A percentile compares a stretch with the other conserved stretches of the same genome.
These are phyloP conservation scores for Steinernema scapterisci DNA, from an alignment of 2,888 invertebrate genomes.

Conservation along the genomic window DNA sequence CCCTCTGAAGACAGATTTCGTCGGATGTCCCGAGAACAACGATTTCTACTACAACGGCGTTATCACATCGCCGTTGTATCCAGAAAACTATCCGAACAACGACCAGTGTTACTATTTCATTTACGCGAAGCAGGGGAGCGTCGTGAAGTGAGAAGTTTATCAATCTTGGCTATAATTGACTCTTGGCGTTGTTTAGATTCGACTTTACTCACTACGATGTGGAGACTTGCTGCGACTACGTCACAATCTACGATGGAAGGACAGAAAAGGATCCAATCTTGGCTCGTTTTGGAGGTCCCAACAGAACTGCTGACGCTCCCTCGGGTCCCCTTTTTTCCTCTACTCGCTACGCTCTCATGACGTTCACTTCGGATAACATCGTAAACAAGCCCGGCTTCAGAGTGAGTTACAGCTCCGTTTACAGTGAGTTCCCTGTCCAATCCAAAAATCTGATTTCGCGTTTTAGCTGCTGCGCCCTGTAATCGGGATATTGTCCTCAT, in stretches of 20 bases:
- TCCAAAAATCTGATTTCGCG: background rate
- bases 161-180: background rate
- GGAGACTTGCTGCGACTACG: conserved; percentile 46
- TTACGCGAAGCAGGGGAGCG: conserved; percentile 44
- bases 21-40: conserved; percentile 51
- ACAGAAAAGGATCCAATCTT: conserved; percentile 38
- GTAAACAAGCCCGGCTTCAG: conserved; percentile 49
- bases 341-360: conserved; percentile 47
- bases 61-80: conserved; percentile 48
- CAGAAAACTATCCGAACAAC: conserved; percentile 47
- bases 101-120: conserved; percentile 52
- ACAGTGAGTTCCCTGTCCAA: conserved; percentile 35
- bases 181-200: conserved; percentile 35
- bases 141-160: conserved; percentile 41
- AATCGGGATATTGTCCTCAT: conserved; percentile 52
- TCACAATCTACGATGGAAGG: conserved; percentile 53
- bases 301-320: conserved; percentile 42
- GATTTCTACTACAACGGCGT: conserved; percentile 52
- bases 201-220: conserved; percentile 47
- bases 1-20: conserved; percentile 35
- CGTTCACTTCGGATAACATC: conserved; percentile 46
- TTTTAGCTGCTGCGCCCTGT: conserved; percentile 49
- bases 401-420: conserved; percentile 46
- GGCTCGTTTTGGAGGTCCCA: conserved; percentile 52
- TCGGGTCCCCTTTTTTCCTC: conserved; percentile 46